A percentile compares a stretch with the other conserved stretches of the same genome.
These are phyloP conservation scores for Ganaspis brasiliensis DNA, from an alignment of 2,888 invertebrate genomes.

Conservation along the genomic window DNA sequence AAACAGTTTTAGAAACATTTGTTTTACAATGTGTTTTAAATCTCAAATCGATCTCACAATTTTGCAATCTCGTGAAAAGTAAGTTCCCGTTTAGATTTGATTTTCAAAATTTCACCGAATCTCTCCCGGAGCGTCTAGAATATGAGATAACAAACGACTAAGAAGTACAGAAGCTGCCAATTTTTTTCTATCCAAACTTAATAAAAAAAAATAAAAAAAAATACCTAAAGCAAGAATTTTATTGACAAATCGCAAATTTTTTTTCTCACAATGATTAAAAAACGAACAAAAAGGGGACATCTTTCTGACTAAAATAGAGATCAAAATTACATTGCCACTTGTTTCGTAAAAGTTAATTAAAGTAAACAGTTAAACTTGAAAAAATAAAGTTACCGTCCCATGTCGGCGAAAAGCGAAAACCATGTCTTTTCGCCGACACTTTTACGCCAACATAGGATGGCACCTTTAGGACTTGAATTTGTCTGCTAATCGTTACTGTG, in stretches of 20 bases:
- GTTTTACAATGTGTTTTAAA: neutral
- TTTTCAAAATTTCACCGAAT: neutral
- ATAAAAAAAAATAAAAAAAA: conserved; percentile 26
- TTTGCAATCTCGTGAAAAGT: neutral
- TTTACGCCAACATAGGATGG: too few species aligned
- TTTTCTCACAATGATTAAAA: conserved; percentile 76
- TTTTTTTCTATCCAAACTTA: conserved; percentile 69
- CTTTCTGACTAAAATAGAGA: conserved; percentile 89
- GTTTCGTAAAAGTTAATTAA: conserved; percentile 80
- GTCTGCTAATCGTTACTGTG: too few species aligned
- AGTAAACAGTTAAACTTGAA: conserved; percentile 57
- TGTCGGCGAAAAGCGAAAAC: conserved; percentile 64
- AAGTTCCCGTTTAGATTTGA: too few species aligned
- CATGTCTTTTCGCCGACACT: too few species aligned
- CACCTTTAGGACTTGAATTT: too few species aligned
- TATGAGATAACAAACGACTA: conserved; percentile 71
- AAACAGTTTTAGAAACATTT: neutral
- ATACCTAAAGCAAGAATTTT: conserved; percentile 72
- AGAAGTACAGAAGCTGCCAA: conserved; percentile 78
- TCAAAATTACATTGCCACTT: conserved; percentile 87
- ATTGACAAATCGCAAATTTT: conserved; percentile 68
- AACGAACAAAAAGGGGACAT: conserved; percentile 77
- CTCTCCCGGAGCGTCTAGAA: conserved; percentile 9
- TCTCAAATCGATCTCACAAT: too few species aligned
- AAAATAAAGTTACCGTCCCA: conserved; percentile 71